Evolutionary conservation across 2,113 vertebrate species (phyloP), one percentile per base, ranked within the genome.

Genomic region (Crotophaga sulcirostris): DNA sequence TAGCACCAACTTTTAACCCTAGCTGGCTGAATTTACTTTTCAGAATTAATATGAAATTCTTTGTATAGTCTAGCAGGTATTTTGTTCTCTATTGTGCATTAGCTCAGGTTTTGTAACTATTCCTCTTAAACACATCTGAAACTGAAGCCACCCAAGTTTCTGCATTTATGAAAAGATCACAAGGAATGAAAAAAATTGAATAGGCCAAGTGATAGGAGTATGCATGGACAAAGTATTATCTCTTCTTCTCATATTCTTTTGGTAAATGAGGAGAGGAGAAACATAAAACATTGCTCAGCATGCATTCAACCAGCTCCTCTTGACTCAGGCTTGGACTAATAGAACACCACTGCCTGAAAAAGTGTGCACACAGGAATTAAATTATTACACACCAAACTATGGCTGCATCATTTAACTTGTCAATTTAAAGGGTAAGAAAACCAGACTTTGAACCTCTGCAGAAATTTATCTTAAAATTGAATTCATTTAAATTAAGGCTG

Each of bases 1-100:
- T 42, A 73, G 24, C 47, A 58, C 8, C 64, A 52, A 2, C 60
- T 87, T 84, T 64, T 47, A 93, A 75, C 56, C 38, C 52, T 28
- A 33, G 7, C 16, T 97, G 80, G 62, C 25, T 95, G 81, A 96
- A 91, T 86, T 94, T 90, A 54, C 75, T 91, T 84, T 92, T 68
- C 64, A 86, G 70, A 36, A 79, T 84, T 4, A 0, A 40, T 82
- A 78, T 18, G 49, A 84, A 95, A 86, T 40, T 40, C 33, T 82
- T 86, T 82, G 29, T 38, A 19, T 18, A 87, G 72, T 11, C 16
- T 85, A 81, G 62, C 77, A 90, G 68, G 29, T 94, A 93, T 68
- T 89, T 81, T 92, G 38, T 87, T 91, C 89, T 87, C 89, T 90
- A 62, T 24, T 77, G 70, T 77, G 8, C 51, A 80, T 94, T 87